Conservation (phyloP, 1,140 invertebrate species). For the Aphaenogaster ashmeadi region DNA sequence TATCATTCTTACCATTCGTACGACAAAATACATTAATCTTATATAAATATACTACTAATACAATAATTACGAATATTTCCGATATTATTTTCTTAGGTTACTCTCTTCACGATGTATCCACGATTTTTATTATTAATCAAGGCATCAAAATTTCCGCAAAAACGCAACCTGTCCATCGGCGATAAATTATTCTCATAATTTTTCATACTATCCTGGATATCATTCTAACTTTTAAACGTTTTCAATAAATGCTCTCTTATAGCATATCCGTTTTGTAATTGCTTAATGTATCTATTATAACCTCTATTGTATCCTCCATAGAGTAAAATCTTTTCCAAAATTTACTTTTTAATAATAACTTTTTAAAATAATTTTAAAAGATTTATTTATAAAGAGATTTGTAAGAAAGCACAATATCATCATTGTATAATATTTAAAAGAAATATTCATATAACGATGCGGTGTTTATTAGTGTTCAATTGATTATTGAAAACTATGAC, state of each 20-base stretch:
- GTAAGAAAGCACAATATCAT: not conserved
- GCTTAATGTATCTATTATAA: constrained; percentile 2
- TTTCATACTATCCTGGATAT: not conserved
- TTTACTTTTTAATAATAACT: not conserved
- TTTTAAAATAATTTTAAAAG: not conserved
- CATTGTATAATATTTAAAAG: not conserved
- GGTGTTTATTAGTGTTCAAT: constrained; percentile 12
- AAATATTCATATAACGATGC: constrained; percentile 36
- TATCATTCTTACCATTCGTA: constrained; percentile 7
- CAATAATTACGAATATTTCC: constrained; percentile 43
- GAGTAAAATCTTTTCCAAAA: not conserved
- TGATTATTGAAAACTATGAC: constrained; percentile 12
- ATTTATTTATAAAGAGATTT: constrained; percentile 2
- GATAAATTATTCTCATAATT: not conserved
- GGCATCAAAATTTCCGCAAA: constrained; percentile 14
- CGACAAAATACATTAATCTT: not conserved
- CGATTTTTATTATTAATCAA: constrained; percentile 37
- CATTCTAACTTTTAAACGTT: not conserved
- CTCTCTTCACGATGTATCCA: not conserved
- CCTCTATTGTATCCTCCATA: not conserved
- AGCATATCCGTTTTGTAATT: not conserved
- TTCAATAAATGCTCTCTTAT: not conserved
- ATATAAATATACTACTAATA: constrained; percentile 25
- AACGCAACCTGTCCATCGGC: not conserved
- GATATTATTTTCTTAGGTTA: constrained; percentile 44